phyloP scores from a whole-genome alignment of 2,797 vertebrate species.

The Coregonus ussuriensis region DNA sequence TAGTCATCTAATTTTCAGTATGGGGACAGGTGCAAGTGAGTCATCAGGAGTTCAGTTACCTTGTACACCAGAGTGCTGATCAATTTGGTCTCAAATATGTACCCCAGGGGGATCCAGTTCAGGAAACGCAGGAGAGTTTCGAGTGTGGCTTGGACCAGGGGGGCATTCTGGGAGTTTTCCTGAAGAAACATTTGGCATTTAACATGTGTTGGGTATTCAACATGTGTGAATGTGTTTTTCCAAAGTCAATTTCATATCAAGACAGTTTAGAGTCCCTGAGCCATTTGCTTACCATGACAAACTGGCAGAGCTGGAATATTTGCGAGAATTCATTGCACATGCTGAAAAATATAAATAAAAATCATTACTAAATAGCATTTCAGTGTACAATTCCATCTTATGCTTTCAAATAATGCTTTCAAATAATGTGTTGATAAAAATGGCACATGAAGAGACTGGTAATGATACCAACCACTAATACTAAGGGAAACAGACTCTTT shows the following conservation, averaged over 20 bases:
- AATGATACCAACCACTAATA: neutral
- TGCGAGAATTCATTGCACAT: constrained; percentile 94
- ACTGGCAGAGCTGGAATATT: constrained; percentile 91
- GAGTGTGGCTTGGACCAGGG: constrained; percentile 88
- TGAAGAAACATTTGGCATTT: constrained; percentile 37
- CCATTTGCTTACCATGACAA: constrained; percentile 84
- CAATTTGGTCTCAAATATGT: constrained; percentile 92
- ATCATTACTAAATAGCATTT: neutral
- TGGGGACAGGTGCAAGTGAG: neutral
- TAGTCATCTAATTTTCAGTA: neutral
- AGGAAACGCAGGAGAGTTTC: constrained; percentile 89
- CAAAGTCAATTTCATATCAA: neutral
- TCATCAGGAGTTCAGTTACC: constrained; percentile 62
- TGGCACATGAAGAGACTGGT: neutral
- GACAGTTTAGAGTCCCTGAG: neutral
- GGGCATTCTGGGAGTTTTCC: constrained; percentile 92
- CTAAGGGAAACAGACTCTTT: neutral
- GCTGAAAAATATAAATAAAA: constrained; percentile 57
- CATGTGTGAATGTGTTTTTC: neutral
- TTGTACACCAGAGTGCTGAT: constrained; percentile 93
- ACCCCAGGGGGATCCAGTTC: constrained; percentile 92
- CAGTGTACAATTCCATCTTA: neutral
- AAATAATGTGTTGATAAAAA: neutral
- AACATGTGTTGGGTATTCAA: neutral
- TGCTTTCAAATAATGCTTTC: neutral